A percentile compares a stretch with the other conserved stretches of the same genome.
Conservation (phyloP, 2,888 invertebrate genomes). For the Adelphocoris suturalis region DNA sequence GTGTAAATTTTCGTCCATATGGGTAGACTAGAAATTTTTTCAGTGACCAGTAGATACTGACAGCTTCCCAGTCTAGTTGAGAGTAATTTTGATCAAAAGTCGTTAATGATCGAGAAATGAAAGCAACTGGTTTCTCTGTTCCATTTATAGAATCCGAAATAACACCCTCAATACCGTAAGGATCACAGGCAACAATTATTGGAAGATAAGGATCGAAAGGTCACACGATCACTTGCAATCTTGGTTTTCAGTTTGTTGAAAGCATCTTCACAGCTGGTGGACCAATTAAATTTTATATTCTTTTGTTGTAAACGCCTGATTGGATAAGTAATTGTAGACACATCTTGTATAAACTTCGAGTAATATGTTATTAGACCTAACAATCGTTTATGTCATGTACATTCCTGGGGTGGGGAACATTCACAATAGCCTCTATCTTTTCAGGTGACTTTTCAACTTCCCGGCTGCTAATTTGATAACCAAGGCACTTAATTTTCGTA, state of each 20-base stretch:
- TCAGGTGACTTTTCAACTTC: slow-evolving; percentile 45
- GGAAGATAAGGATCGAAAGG: slow-evolving; percentile 74
- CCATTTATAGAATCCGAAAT: slow-evolving; percentile 68
- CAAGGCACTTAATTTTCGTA: slow-evolving; percentile 18
- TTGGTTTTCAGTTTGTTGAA: slow-evolving; percentile 75
- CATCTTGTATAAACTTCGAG: slow-evolving; percentile 23
- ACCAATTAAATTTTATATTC: slow-evolving; percentile 73
- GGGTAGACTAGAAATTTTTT: background rate
- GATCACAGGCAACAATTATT: slow-evolving; percentile 71
- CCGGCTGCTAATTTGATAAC: slow-evolving; percentile 30
- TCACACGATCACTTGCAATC: slow-evolving; percentile 74
- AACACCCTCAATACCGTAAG: slow-evolving; percentile 65
- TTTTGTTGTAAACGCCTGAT: slow-evolving; percentile 72
- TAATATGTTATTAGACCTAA: slow-evolving; percentile 45
- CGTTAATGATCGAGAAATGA: slow-evolving; percentile 75
- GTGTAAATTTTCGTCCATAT: slow-evolving; percentile 35
- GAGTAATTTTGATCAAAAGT: slow-evolving; percentile 76
- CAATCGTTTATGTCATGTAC: slow-evolving; percentile 43
- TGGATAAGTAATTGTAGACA: slow-evolving; percentile 72
- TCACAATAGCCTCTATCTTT: slow-evolving; percentile 59
- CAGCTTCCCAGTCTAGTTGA: slow-evolving; percentile 54
- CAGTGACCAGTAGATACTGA: background rate
- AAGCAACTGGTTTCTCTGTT: no score
- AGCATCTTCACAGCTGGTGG: slow-evolving; percentile 48
- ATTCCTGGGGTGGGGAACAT: slow-evolving; percentile 66